Conservation (phyloP, 2,797 vertebrate species). For the Chromobotia macracanthus region DNA sequence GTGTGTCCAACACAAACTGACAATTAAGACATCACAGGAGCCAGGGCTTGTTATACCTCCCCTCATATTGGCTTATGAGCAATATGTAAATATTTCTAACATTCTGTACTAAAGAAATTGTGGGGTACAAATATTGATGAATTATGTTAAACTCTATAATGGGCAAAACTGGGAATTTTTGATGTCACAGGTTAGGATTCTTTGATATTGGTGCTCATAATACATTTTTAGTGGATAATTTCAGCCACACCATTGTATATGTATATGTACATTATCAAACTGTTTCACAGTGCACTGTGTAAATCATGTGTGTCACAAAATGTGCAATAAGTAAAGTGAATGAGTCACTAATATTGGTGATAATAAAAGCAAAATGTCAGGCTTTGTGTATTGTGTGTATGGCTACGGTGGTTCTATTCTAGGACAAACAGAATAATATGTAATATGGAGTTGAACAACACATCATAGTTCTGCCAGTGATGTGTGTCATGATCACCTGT, state of each 20-base stretch:
- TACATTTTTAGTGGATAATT: constrained; percentile 4
- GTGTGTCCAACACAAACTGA: constrained; percentile 24
- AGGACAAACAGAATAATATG: neutral
- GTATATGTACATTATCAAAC: constrained; percentile 43
- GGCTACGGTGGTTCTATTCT: no score
- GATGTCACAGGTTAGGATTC: neutral
- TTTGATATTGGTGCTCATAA: constrained; percentile 2
- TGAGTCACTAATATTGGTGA: constrained; percentile 19
- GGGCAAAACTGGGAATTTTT: neutral
- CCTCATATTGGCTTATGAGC: constrained; percentile 10
- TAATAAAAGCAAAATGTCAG: constrained; percentile 30
- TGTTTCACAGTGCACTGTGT: constrained; percentile 49
- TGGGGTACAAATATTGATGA: neutral
- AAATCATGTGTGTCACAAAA: constrained; percentile 42
- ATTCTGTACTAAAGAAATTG: neutral
- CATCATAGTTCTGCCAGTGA: neutral
- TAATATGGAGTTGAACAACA: neutral
- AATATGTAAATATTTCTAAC: no score
- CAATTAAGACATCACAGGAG: constrained; percentile 12
- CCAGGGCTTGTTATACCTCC: constrained; percentile 12
- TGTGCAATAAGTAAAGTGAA: constrained; percentile 24
- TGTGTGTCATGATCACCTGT: neutral
- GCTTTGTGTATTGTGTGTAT: neutral
- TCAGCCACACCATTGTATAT: constrained; percentile 38
- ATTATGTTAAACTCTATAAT: neutral